These are phyloP conservation scores for Nerophis ophidion DNA, from an alignment of 2,113 vertebrate species.

Conservation along the genomic window DNA sequence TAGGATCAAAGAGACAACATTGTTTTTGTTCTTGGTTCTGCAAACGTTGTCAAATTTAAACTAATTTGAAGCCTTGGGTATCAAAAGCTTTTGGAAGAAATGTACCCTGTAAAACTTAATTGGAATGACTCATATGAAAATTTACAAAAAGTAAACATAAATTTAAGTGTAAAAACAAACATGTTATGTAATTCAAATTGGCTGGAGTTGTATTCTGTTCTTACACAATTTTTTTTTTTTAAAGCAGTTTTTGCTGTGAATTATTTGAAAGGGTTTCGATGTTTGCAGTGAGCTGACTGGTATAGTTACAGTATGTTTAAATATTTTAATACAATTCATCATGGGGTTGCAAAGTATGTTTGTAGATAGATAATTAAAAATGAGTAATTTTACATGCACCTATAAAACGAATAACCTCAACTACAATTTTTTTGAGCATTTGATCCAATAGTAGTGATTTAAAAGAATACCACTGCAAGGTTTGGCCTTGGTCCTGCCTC, in stretches of 20 bases:
- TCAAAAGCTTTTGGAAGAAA: constrained; percentile 1
- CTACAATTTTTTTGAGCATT: no score
- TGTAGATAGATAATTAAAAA: neutral
- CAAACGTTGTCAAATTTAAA: neutral
- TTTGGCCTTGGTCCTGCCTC: constrained; percentile 46
- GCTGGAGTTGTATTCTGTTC: constrained; percentile 3
- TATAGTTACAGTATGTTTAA: neutral
- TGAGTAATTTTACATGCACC: neutral
- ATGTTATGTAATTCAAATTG: constrained; percentile 8
- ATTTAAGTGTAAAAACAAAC: constrained; percentile 11
- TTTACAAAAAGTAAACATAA: neutral
- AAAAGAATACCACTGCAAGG: neutral
- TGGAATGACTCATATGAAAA: neutral
- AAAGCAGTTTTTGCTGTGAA: constrained; percentile 14
- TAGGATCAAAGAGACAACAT: neutral
- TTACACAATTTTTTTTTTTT: constrained; percentile 7
- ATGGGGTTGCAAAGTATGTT: neutral
- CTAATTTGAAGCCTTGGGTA: neutral
- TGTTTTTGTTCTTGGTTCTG: neutral
- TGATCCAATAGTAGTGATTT: neutral
- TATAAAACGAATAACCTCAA: no score
- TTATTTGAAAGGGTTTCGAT: constrained; percentile 13
- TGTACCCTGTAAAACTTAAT: neutral
- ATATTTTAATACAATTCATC: neutral
- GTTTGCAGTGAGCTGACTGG: constrained; percentile 8